A percentile compares a stretch with the other conserved stretches of the same genome.
phyloP scores from a whole-genome alignment of 2,113 vertebrate species.

The Hydrolagus affinis region DNA sequence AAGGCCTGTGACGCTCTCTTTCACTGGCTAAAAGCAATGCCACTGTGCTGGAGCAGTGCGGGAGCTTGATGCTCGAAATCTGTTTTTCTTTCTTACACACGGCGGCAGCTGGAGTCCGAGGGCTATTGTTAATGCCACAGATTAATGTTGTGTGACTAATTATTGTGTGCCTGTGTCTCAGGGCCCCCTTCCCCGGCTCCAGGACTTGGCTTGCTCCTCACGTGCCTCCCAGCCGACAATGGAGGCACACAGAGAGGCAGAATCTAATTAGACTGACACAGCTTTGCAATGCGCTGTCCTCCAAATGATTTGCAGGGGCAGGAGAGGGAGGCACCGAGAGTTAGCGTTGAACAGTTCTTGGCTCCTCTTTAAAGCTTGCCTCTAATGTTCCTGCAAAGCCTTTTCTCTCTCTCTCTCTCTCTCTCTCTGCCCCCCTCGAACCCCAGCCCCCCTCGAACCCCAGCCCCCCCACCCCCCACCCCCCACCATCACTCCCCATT shows the following conservation, averaged over 20 bases:
- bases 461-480: neutral
- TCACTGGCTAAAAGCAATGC: neutral
- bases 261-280: conserved; percentile 60
- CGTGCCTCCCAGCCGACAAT: conserved; percentile 41
- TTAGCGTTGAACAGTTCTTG: conserved; percentile 41
- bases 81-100: conserved; percentile 90
- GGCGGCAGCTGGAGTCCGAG: conserved; percentile 92
- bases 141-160: conserved; percentile 99
- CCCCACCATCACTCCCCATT: no score
- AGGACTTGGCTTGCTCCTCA: conserved; percentile 16
- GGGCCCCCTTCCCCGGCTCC: conserved; percentile 50
- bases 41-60: conserved; percentile 62
- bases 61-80: conserved; percentile 82
- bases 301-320: conserved; percentile 50
- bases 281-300: conserved; percentile 42
- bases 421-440: conserved; percentile 1
- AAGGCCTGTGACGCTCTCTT: conserved; percentile 49
- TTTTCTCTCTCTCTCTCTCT: neutral
- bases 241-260: conserved; percentile 64
- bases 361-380: neutral
- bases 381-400: neutral
- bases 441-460: neutral
- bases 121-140: conserved; percentile 80
- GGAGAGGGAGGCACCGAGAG: conserved; percentile 44
- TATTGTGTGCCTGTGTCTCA: conserved; percentile 65